Evolutionary conservation across 2,888 invertebrate genomes (phyloP).

Genomic region (Cinara cedri): DNA sequence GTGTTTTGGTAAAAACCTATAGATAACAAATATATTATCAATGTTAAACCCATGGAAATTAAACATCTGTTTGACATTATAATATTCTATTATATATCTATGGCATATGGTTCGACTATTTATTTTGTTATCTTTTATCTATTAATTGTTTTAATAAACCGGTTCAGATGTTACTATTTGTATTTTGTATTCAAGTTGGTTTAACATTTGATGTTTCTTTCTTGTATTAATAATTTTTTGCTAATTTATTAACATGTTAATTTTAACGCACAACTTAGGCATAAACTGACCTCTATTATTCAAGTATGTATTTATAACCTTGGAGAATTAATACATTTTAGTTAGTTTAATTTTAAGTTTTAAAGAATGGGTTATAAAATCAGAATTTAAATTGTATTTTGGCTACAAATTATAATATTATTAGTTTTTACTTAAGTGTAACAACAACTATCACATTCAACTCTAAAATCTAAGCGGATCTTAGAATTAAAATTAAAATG

Average conservation of each 20-base stretch:
- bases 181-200: neutral
- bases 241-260: conserved; percentile 6
- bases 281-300: neutral
- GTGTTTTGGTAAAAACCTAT: no score
- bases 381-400: no score
- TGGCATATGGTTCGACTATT: no score
- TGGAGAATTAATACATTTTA: neutral
- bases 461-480: no score
- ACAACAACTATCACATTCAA: no score
- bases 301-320: conserved; percentile 19
- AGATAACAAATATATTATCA: conserved; percentile 57
- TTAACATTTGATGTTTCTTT: neutral
- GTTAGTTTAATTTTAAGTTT: neutral
- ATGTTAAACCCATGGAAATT: neutral
- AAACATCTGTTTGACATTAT: neutral
- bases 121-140: conserved; percentile 12
- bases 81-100: no score
- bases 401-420: no score
- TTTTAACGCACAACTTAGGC: neutral
- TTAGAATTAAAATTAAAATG: no score
- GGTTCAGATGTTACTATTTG: conserved; percentile 4
- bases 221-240: neutral
- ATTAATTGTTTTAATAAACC: conserved; percentile 8
- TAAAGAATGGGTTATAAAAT: no score
- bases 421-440: no score